Conservation (phyloP, 2,888 invertebrate genomes). For the Ochlodes sylvanus region DNA sequence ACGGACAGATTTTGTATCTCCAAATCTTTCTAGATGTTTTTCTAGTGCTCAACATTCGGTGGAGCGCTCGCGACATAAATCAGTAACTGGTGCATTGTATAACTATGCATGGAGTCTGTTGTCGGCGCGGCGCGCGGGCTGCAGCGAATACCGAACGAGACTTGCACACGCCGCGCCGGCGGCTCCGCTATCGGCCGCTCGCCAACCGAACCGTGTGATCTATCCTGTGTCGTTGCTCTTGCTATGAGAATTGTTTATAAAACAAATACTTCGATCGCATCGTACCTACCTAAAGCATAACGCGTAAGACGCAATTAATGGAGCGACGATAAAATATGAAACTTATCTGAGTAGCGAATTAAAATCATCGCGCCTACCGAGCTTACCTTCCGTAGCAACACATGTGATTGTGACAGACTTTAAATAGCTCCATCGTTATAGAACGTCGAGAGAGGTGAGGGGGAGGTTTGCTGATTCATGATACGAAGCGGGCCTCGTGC, state of each 20-base stretch:
- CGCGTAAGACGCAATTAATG: no score
- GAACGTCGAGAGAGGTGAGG: no score
- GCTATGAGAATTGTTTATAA: not conserved
- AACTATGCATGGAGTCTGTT: constrained; percentile 4
- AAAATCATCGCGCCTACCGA: no score
- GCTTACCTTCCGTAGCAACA: no score
- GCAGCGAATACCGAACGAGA: not conserved
- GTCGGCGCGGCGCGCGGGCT: not conserved
- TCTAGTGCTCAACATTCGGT: not conserved
- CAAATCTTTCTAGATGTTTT: no score
- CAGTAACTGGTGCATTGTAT: not conserved
- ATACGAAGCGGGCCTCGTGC: no score
- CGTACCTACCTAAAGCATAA: not conserved
- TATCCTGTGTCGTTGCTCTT: not conserved
- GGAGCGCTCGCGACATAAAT: not conserved
- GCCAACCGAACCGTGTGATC: not conserved
- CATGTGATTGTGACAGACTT: no score
- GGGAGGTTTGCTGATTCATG: no score
- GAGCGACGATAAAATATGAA: no score
- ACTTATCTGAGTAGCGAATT: no score
- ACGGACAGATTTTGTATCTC: no score
- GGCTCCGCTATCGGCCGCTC: not conserved
- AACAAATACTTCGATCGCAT: not conserved
- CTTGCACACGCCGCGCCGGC: not conserved
- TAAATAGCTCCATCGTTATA: no score